These are phyloP conservation scores for Poeciliopsis presidionis DNA, from an alignment of 2,797 vertebrate genomes.

Conservation along the genomic window DNA sequence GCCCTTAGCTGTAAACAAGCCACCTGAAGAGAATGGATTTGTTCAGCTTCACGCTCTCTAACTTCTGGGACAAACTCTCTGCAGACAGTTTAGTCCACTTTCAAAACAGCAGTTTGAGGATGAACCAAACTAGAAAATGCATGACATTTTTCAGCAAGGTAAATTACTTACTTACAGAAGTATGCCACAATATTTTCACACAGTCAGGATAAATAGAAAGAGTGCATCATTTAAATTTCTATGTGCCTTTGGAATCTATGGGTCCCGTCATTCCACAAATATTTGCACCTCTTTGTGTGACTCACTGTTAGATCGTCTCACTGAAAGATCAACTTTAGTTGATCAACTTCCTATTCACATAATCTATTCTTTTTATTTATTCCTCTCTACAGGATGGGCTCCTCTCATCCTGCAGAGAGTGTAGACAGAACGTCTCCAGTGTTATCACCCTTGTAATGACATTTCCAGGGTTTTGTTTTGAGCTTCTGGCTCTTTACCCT, in stretches of 20 bases:
- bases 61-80: not conserved
- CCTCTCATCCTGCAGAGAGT: too few relatives aligned
- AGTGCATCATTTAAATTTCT: not conserved
- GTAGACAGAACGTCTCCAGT: not conserved
- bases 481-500: not conserved
- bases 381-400: too few relatives aligned
- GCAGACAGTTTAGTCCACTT: not conserved
- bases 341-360: too few relatives aligned
- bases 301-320: not conserved
- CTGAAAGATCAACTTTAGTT: too few relatives aligned
- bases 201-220: not conserved
- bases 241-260: not conserved
- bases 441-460: not conserved
- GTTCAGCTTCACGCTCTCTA: not conserved
- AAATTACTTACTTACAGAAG: not conserved
- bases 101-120: not conserved
- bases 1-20: not conserved
- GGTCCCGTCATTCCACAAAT: not conserved
- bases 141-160: not conserved
- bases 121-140: not conserved
- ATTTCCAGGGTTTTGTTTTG: too few relatives aligned
- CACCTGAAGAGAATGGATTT: not conserved
- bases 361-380: too few relatives aligned
- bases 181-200: not conserved
- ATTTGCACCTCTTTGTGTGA: not conserved